Base-by-base conservation (phyloP, 1,140 invertebrate species). In the Papilio polyxenes region DNA sequence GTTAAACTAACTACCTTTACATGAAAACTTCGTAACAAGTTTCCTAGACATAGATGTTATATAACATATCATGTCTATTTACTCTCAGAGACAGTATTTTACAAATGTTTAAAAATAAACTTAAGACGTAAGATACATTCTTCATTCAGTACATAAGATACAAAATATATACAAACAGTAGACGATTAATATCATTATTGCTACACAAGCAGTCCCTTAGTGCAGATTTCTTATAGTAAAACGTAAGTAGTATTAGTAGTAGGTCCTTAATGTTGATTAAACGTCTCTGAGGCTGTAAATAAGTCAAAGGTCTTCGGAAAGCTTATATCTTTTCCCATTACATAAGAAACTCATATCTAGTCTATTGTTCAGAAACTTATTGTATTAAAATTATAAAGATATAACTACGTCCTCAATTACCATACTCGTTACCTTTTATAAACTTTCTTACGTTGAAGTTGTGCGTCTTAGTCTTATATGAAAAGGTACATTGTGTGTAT, bases 381-480 rank as follows among this genome's bases (percentile, higher is more conserved):
- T 65, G 62, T 37, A 65, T 65, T 65, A 65, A 65, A 31, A 65
- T 65, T n/a, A 20, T 59, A 62, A 62, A 62, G 20, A 23, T n/a
- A 62, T 65, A 65, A 65, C 62, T 31, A 65, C 62, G 62, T 31
- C 62, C 62, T 20, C 23, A 65, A 65, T 65, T 65, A 65, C 62
- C 31, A 9, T 65, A 65, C 23, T 65, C 62, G 20, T 31, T 65
- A 23, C 62, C 62, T 11, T 65, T 65, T 20, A 65, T 65, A 65
- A 65, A 31, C 20, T 65, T 65, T 5, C 23, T 11, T 4, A 65
- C 59, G 20, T 65, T 65, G 8, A 65, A 65, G 6, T 53, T 15
- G 51, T 53, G 7, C 20, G 59, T 0, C 20, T 65, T 23, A 23
- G 59, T 65, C 20, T 4, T 31, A 9, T 65, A 3, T 65, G n/a